Percentiles rank a stretch among this genome's conserved stretches.
Evolutionary conservation across 2,888 invertebrate genomes (phyloP).

Genomic region (Mimachlamys varia): DNA sequence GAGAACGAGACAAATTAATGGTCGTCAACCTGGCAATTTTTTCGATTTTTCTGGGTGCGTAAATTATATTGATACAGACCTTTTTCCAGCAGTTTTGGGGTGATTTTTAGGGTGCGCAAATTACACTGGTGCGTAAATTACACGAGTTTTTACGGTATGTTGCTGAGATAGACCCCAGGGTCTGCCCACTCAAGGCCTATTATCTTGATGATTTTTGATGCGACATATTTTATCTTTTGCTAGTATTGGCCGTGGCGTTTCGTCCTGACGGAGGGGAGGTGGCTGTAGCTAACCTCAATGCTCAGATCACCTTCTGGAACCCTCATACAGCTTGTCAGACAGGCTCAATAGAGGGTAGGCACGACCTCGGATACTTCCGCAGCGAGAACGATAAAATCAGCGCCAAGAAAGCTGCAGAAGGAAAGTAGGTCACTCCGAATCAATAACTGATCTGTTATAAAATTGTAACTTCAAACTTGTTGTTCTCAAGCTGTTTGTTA

Average conservation of each 20-base stretch:
- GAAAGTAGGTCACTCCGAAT: constrained; percentile 88
- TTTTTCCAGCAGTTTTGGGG: no score
- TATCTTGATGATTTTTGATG: background rate
- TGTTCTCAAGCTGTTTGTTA: background rate
- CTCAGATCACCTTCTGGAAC: constrained; percentile 78
- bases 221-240: constrained; percentile 47
- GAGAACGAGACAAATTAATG: no score
- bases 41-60: no score
- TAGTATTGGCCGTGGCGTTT: constrained; percentile 91
- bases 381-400: constrained; percentile 93
- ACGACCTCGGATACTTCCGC: constrained; percentile 93
- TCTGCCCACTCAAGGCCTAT: background rate
- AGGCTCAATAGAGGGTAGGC: constrained; percentile 92
- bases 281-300: constrained; percentile 93
- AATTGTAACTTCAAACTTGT: background rate
- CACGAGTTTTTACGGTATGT: no score
- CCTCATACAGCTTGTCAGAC: constrained; percentile 82
- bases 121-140: no score
- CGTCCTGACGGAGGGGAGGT: constrained; percentile 96
- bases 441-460: no score
- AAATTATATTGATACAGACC: no score
- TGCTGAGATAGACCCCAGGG: no score
- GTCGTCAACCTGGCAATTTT: no score
- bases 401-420: constrained; percentile 91
- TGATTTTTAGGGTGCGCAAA: no score